These are phyloP conservation scores for Fabriciana adippe DNA, from an alignment of 2,888 invertebrate species.

Conservation along the genomic window DNA sequence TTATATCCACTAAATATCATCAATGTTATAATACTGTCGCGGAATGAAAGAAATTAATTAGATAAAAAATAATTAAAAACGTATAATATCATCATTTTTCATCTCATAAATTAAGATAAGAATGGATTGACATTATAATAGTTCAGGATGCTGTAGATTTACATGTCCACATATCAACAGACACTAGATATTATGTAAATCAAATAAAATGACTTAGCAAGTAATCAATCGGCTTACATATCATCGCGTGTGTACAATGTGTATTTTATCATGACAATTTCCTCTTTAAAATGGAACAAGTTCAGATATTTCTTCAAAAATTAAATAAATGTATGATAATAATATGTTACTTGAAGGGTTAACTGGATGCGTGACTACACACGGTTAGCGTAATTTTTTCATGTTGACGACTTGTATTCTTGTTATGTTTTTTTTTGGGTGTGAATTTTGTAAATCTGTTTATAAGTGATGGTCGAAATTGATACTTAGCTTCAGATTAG, in stretches of 20 bases:
- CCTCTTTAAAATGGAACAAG: conserved; percentile 49
- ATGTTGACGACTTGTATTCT: conserved; percentile 27
- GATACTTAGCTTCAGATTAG: no score
- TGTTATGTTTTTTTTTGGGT: neutral
- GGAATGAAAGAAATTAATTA: no score
- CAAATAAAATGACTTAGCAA: conserved; percentile 40
- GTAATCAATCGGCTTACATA: conserved; percentile 8
- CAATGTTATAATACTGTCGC: no score
- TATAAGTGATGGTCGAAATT: neutral
- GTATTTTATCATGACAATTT: conserved; percentile 62
- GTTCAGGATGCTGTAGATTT: conserved; percentile 18
- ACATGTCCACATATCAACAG: neutral
- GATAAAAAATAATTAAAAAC: no score
- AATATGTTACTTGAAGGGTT: conserved; percentile 65
- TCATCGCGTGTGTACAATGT: conserved; percentile 65
- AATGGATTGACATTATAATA: no score
- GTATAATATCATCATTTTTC: no score
- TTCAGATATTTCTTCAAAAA: conserved; percentile 60
- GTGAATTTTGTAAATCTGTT: neutral
- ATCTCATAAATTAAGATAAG: no score
- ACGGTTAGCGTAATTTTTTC: conserved; percentile 67
- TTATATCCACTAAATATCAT: no score
- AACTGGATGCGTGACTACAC: conserved; percentile 77
- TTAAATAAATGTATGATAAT: conserved; percentile 79
- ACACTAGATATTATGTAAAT: conserved; percentile 32